A percentile compares a stretch with the other conserved stretches of the same genome.
These are phyloP conservation scores for Ondatra zibethicus DNA, from an alignment of 2,113 vertebrate genomes.

Conservation along the genomic window DNA sequence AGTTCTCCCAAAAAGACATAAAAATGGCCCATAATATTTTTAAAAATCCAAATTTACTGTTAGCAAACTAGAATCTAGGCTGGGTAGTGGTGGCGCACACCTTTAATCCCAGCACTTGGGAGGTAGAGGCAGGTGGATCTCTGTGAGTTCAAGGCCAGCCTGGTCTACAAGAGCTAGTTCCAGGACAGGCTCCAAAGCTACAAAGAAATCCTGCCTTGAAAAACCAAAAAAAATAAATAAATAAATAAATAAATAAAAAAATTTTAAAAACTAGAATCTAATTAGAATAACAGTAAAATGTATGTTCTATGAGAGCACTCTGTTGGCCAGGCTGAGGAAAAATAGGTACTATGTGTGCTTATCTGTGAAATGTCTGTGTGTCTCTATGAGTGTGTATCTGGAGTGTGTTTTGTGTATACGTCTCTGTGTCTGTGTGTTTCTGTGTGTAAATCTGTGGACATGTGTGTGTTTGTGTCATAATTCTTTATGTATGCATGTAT, in stretches of 20 bases:
- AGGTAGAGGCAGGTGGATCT: no score
- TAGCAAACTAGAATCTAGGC: neutral
- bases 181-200: no score
- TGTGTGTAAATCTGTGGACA: neutral
- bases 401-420: neutral
- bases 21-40: neutral
- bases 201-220: no score
- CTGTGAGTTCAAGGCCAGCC: no score
- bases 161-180: no score
- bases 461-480: neutral
- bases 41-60: conserved; percentile 6
- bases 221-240: no score
- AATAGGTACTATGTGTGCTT: neutral
- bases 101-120: no score
- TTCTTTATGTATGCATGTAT: neutral
- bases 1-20: neutral
- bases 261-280: neutral
- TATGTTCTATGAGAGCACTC: neutral
- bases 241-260: no score
- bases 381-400: neutral
- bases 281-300: neutral
- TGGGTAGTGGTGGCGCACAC: no score
- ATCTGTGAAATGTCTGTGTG: neutral
- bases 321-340: neutral
- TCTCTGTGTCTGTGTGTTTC: neutral